Conservation (phyloP, 1,140 invertebrate genomes). For the Latrodectus geometricus region DNA sequence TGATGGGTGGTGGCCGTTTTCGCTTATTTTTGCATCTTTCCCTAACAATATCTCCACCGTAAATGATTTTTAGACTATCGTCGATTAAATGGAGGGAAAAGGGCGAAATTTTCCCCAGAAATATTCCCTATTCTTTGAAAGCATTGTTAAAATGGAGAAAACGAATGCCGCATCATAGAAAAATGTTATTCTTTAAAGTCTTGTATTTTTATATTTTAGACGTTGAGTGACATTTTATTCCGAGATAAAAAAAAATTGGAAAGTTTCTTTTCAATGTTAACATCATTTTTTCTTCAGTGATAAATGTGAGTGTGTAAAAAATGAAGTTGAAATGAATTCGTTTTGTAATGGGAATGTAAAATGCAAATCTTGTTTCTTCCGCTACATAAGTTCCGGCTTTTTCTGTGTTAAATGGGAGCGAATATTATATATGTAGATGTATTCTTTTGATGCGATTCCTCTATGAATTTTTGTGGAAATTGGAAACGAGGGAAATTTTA, state of each 20-base stretch:
- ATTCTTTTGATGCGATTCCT: conserved; percentile 40
- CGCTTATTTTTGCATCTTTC: not conserved
- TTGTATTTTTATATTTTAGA: not conserved
- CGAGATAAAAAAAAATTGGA: not conserved
- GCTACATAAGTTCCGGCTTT: not conserved
- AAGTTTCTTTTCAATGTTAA: not conserved
- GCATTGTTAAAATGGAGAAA: not conserved
- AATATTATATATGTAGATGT: conserved; percentile 32
- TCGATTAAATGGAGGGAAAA: not conserved
- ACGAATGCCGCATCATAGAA: not conserved
- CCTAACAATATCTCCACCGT: not conserved
- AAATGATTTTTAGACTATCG: not conserved
- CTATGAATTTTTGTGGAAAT: not conserved
- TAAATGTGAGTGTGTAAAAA: not conserved
- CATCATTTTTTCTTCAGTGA: not conserved
- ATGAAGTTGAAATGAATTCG: conserved; percentile 1
- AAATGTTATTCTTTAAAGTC: not conserved
- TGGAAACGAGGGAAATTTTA: not conserved
- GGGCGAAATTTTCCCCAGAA: not conserved
- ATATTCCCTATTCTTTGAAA: no score
- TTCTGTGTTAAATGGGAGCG: conserved; percentile 6
- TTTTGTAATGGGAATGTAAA: conserved; percentile 45
- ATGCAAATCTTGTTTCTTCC: conserved; percentile 32
- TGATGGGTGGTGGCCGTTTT: conserved; percentile 4
- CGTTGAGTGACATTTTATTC: not conserved